These are phyloP conservation scores for Muraenolepis orangiensis DNA, from an alignment of 2,797 vertebrate genomes.

Conservation along the genomic window DNA sequence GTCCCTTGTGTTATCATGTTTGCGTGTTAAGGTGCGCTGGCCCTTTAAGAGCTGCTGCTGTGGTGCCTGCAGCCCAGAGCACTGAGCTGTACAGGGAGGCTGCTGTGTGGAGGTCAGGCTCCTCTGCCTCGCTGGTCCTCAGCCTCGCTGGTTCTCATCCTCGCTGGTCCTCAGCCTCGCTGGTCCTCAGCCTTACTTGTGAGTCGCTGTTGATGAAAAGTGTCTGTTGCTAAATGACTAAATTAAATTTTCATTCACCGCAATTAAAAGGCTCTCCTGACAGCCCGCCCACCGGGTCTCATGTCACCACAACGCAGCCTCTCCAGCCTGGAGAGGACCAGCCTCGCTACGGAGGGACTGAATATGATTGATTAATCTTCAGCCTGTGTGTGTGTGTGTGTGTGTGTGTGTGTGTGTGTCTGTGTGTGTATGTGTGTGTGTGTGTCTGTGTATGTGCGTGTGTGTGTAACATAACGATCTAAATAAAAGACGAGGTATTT, in stretches of 20 bases:
- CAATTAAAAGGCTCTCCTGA: background rate
- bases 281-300: background rate
- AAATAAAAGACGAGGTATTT: background rate
- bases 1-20: no score
- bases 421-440: slow-evolving; percentile 1
- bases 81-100: no score
- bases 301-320: background rate
- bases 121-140: no score
- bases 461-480: background rate
- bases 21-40: no score
- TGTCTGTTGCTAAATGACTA: background rate
- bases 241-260: background rate
- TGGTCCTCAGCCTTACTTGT: background rate
- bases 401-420: slow-evolving; percentile 9
- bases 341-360: background rate
- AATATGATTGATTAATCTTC: background rate
- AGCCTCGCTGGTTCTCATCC: no score
- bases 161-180: no score
- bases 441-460: background rate
- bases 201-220: no score
- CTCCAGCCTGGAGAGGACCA: background rate
- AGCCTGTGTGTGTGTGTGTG: background rate
- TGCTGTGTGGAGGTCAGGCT: no score
- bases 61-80: no score
- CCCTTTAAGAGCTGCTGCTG: no score